Evolutionary conservation across 2,113 vertebrate genomes (phyloP).

Genomic region (Aythya baeri): DNA sequence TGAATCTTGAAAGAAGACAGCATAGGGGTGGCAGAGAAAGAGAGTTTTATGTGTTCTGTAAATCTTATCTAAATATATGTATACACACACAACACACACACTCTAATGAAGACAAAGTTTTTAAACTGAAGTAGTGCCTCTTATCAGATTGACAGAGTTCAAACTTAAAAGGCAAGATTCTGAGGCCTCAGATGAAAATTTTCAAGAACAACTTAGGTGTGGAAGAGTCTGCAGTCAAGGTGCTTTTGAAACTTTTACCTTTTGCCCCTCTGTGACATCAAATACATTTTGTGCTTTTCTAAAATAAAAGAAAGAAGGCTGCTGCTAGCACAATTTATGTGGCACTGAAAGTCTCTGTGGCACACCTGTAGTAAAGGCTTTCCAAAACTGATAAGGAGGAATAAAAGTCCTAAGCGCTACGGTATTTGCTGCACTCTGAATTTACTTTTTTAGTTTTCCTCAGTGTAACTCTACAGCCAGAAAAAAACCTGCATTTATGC

Average conservation of each 20-base stretch:
- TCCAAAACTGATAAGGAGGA: not conserved
- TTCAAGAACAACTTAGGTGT: not conserved
- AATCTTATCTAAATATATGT: not conserved
- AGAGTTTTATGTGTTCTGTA: not conserved
- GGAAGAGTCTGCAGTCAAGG: not conserved
- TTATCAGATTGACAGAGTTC: not conserved
- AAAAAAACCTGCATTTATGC: not conserved
- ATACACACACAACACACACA: not conserved
- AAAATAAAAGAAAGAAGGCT: constrained; percentile 23
- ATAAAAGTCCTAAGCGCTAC: not conserved
- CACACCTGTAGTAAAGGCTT: not conserved
- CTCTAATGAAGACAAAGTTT: not conserved
- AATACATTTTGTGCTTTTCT: not conserved
- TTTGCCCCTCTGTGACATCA: constrained; percentile 2
- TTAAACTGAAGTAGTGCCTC: not conserved
- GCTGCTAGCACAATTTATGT: not conserved
- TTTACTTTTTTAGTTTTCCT: not conserved
- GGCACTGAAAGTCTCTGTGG: not conserved
- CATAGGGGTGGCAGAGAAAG: not conserved
- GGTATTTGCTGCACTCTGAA: not conserved
- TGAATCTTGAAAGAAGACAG: constrained; percentile 2
- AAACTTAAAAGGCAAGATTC: not conserved
- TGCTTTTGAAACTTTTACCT: constrained; percentile 7
- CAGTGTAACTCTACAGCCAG: not conserved
- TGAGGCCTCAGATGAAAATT: not conserved